Percentiles rank a stretch among this genome's conserved stretches.
Conservation (phyloP, 2,888 invertebrate species). For the Pseudanteris insignis region DNA sequence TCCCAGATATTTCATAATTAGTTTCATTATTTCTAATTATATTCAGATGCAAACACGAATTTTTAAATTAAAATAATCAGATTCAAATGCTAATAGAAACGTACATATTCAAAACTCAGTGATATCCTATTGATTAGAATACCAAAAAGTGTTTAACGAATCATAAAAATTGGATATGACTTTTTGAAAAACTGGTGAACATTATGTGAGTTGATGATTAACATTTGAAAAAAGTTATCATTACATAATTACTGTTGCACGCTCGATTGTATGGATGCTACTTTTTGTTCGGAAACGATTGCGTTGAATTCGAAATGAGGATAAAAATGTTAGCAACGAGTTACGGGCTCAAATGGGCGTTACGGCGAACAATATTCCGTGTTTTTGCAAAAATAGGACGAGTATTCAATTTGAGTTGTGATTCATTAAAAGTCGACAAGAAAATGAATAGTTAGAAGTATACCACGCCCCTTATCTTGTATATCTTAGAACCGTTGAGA, state of each 20-base stretch:
- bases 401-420: constrained; percentile 34
- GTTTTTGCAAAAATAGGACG: constrained; percentile 32
- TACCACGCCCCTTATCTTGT: constrained; percentile 40
- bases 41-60: too few relatives aligned
- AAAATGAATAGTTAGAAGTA: constrained; percentile 32
- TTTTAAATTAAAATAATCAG: too few relatives aligned
- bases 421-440: constrained; percentile 35
- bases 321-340: constrained; percentile 19
- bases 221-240: constrained; percentile 4
- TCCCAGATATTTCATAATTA: constrained; percentile 5
- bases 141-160: too few relatives aligned
- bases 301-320: constrained; percentile 18
- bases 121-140: too few relatives aligned
- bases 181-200: neutral
- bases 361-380: constrained; percentile 24
- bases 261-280: constrained; percentile 7
- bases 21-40: too few relatives aligned
- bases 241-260: constrained; percentile 20
- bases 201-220: constrained; percentile 1
- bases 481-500: constrained; percentile 14
- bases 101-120: too few relatives aligned
- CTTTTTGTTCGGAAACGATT: constrained; percentile 19
- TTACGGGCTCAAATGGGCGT: constrained; percentile 10
- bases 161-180: neutral
- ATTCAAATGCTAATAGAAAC: too few relatives aligned